phyloP scores from a whole-genome alignment of 2,797 vertebrate species.

The Cyprinella venusta region DNA sequence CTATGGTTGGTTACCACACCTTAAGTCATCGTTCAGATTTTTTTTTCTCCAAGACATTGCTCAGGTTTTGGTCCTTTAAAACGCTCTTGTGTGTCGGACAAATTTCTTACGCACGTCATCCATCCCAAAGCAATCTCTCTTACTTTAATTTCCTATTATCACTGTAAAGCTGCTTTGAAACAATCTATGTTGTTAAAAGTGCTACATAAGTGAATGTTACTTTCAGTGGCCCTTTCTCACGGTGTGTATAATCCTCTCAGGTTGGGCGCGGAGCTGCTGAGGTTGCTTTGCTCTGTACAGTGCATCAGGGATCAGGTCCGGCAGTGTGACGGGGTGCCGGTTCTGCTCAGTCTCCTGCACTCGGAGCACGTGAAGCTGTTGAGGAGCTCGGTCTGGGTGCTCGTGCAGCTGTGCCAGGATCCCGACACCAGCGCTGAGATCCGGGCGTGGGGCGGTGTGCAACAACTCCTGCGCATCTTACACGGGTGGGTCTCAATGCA shows the following conservation, averaged over 20 bases:
- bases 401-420: constrained; percentile 92
- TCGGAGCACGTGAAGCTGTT: constrained; percentile 86
- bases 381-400: constrained; percentile 88
- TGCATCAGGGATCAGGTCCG: constrained; percentile 84
- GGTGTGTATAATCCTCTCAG: constrained; percentile 64
- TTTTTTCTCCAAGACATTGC: no score
- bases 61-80: no score
- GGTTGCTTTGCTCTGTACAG: constrained; percentile 82
- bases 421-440: constrained; percentile 85
- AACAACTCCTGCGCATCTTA: constrained; percentile 87
- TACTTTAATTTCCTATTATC: no score
- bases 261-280: constrained; percentile 85
- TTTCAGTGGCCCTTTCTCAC: background rate
- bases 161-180: no score
- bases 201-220: no score
- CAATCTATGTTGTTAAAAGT: no score
- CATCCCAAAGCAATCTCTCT: no score
- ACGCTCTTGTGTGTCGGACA: no score
- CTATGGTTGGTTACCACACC: background rate
- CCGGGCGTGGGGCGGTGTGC: constrained; percentile 87
- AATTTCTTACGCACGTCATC: no score
- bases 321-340: constrained; percentile 84
- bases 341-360: constrained; percentile 88
- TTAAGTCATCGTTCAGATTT: background rate
- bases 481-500: constrained; percentile 71